These are phyloP conservation scores for Ceriagrion tenellum DNA, from an alignment of 2,888 invertebrate genomes.

Conservation along the genomic window DNA sequence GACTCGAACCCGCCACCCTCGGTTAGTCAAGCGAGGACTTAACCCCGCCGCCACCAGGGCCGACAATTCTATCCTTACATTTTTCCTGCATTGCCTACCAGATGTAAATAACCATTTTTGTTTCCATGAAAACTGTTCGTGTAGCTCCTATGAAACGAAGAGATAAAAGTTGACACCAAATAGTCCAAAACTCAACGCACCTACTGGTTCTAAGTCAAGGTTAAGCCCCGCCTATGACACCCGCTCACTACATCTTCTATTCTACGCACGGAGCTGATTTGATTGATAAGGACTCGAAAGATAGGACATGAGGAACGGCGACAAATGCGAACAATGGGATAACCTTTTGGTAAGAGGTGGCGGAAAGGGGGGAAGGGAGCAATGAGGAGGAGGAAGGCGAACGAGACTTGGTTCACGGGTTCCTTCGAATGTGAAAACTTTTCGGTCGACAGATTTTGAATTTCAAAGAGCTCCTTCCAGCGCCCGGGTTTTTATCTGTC, in stretches of 20 bases:
- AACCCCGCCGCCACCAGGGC: too few species aligned
- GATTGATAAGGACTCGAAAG: neutral
- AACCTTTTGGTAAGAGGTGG: too few species aligned
- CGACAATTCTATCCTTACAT: too few species aligned
- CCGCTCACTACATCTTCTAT: neutral
- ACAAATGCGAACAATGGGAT: neutral
- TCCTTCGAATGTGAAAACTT: conserved; percentile 38
- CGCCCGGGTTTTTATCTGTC: neutral
- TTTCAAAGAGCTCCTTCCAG: conserved; percentile 11
- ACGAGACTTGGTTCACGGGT: conserved; percentile 38
- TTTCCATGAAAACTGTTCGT: too few species aligned
- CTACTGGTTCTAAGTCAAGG: neutral
- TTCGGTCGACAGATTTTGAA: conserved; percentile 8
- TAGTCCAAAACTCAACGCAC: too few species aligned
- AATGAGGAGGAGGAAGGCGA: too few species aligned
- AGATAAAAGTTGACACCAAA: too few species aligned
- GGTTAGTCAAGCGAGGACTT: too few species aligned
- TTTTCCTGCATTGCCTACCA: too few species aligned
- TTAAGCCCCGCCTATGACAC: neutral
- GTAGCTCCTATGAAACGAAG: too few species aligned
- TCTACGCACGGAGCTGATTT: neutral
- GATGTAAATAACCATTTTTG: too few species aligned
- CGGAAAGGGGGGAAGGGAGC: neutral
- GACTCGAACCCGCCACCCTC: too few species aligned
- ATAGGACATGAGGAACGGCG: neutral